Conservation (phyloP, 2,113 vertebrate genomes). For the Anguilla rostrata region DNA sequence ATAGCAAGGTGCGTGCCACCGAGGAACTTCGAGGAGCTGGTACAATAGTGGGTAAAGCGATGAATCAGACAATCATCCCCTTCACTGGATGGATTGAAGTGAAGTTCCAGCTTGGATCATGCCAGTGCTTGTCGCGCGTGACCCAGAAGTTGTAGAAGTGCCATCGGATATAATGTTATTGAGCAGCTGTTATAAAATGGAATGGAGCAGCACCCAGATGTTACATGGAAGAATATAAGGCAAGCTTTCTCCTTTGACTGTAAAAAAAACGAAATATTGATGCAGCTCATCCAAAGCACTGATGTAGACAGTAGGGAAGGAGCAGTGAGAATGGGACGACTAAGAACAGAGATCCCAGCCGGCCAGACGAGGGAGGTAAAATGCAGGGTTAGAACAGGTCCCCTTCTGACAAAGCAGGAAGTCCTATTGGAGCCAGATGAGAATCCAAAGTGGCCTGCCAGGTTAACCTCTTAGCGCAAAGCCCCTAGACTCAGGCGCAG, state of each 20-base stretch:
- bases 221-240: neutral
- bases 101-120: constrained; percentile 28
- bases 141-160: neutral
- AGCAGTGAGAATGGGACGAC: neutral
- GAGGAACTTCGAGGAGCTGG: constrained; percentile 11
- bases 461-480: neutral
- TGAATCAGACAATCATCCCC: constrained; percentile 17
- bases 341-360: neutral
- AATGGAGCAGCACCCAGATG: constrained; percentile 2
- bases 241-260: neutral
- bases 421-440: constrained; percentile 14
- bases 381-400: constrained; percentile 19
- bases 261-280: neutral
- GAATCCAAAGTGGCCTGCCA: neutral
- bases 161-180: neutral
- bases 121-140: neutral
- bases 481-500: neutral
- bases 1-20: neutral
- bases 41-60: neutral
- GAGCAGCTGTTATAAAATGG: neutral
- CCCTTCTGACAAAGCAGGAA: constrained; percentile 16
- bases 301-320: neutral
- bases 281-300: neutral
- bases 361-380: neutral
- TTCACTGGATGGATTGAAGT: constrained; percentile 20